Percentiles rank a stretch among this genome's conserved stretches.
These are phyloP conservation scores for Archilochus colubris DNA, from an alignment of 2,113 vertebrate genomes.

Conservation along the genomic window DNA sequence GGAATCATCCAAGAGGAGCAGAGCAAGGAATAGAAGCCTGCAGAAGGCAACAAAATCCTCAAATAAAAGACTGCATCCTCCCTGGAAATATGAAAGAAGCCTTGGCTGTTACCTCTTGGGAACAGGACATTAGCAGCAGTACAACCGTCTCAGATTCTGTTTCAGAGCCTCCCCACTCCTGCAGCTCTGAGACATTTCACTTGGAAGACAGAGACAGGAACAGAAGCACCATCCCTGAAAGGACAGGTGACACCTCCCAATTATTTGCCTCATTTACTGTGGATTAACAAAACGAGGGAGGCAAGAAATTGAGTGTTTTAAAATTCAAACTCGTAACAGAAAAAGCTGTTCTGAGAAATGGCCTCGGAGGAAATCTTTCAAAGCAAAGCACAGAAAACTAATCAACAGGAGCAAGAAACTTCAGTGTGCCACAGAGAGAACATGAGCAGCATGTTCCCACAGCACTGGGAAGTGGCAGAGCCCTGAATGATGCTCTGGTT, in stretches of 20 bases:
- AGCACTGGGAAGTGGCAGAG: neutral
- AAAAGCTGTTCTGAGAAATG: neutral
- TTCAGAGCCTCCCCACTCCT: neutral
- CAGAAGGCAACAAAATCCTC: neutral
- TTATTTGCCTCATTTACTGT: constrained; percentile 26
- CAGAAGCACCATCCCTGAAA: neutral
- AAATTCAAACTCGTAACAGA: constrained; percentile 40
- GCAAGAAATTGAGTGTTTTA: neutral
- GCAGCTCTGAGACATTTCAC: neutral
- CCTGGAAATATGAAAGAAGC: neutral
- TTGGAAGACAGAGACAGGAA: neutral
- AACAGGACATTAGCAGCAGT: neutral
- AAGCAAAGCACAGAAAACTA: constrained; percentile 16
- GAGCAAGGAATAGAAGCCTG: neutral
- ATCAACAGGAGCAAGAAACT: neutral
- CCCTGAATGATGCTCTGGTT: neutral
- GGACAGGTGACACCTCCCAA: neutral
- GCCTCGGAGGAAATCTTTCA: neutral
- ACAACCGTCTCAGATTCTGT: neutral
- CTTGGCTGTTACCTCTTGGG: neutral
- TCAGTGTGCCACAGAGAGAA: neutral
- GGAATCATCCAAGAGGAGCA: neutral
- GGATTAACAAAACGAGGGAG: constrained; percentile 32
- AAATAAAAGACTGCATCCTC: neutral
- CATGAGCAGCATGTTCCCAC: neutral